Evolutionary conservation across 2,888 invertebrate species (phyloP), one percentile per base, ranked within the genome.

Genomic region (Ophion ellenae): DNA sequence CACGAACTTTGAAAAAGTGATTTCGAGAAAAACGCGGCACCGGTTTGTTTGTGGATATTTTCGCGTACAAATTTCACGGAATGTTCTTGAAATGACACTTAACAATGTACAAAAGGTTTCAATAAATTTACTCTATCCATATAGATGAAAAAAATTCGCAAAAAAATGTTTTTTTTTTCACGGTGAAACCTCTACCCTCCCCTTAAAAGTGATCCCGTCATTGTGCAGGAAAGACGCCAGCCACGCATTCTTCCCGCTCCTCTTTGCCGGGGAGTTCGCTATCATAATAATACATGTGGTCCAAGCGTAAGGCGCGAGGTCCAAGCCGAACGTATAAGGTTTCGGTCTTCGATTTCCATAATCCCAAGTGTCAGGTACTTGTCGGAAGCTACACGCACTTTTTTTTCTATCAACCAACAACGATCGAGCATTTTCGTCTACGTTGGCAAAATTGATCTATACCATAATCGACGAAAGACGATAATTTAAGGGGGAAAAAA

Each of bases 271-370:
- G n/a, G 24, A 20, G 10, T 70, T 17, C 47, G 69, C 40, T 59
- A 45, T 75, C 59, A 70, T 69, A 74, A 81, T 81, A 61, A 81
- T 69, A 53, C 67, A 70, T 47, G 57, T 63, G 75, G 61, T 81
- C 45, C 36, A 69, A 81, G 75, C 67, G 61, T 61, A 47, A 76
- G 64, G 78, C 84, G 69, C 74, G 77, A 78, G 77, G 63, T 73
- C 40, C 81, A 70, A 82, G 79, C 78, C 76, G 84, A 84, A 85
- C 87, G 88, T 90, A 87, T 92, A 92, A 82, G 92, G 92, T 92
- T 92, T 92, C 92, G 89, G 84, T 91, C 89, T 91, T 90, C 90
- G 88, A 90, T 92, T 92, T 92, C 91, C 87, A 86, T 89, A 90
- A 88, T 88, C 84, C 86, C 78, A 61, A 83, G 86, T 85, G 79